Conservation (phyloP, 2,113 vertebrate species). For the Mustelus asterias region DNA sequence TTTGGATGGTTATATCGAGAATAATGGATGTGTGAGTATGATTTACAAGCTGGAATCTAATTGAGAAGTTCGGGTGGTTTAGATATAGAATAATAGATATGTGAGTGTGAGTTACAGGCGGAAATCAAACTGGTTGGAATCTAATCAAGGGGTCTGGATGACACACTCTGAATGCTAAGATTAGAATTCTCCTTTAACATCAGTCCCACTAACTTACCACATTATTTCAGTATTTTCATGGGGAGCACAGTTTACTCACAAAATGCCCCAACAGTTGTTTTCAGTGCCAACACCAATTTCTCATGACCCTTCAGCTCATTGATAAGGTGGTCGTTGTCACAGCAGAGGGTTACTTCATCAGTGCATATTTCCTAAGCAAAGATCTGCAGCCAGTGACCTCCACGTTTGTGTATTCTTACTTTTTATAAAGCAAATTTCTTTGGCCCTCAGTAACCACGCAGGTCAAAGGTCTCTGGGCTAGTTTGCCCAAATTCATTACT, state of each 20-base stretch:
- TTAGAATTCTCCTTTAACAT: background rate
- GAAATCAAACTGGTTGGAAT: background rate
- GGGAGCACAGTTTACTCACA: background rate
- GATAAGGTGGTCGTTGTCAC: background rate
- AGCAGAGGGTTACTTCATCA: background rate
- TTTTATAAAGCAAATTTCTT: background rate
- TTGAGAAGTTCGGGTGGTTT: background rate
- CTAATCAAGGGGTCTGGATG: background rate
- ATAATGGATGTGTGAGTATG: background rate
- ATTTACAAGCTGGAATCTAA: background rate
- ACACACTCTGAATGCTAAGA: background rate
- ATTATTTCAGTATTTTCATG: background rate
- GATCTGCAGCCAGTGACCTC: background rate
- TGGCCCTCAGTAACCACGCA: background rate
- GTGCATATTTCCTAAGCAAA: background rate
- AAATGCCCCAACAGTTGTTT: background rate
- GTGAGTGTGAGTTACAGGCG: background rate
- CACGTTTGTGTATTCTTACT: background rate
- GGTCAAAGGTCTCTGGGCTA: background rate
- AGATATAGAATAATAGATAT: background rate
- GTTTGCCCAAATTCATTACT: background rate
- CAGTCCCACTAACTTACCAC: background rate
- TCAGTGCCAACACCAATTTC: background rate
- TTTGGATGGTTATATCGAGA: background rate
- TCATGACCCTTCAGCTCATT: background rate